phyloP scores from a whole-genome alignment of 2,888 invertebrate genomes.

The Dinocampus coccinellae region DNA sequence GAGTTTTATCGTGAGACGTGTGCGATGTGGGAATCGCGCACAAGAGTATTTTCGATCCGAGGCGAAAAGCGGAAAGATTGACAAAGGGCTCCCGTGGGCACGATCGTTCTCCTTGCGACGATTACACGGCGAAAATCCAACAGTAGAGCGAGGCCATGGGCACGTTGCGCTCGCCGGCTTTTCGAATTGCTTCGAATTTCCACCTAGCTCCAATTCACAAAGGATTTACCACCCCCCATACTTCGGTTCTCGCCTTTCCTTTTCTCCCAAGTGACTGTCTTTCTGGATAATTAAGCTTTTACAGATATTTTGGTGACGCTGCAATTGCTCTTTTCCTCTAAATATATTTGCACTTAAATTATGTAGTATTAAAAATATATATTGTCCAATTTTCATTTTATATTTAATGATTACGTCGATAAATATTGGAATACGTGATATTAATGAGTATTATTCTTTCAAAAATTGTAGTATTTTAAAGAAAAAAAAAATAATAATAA shows the following conservation, averaged over 20 bases:
- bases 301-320: background rate
- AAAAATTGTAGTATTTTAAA: no score
- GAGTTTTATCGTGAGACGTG: constrained; percentile 25
- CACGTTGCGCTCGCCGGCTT: constrained; percentile 10
- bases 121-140: constrained; percentile 49
- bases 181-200: constrained; percentile 48
- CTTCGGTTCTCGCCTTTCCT: background rate
- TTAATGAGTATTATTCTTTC: background rate
- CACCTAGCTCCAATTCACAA: constrained; percentile 28
- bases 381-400: background rate
- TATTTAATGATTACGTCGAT: background rate
- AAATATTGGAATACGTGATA: no score
- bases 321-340: background rate
- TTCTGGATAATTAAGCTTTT: constrained; percentile 27
- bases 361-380: background rate
- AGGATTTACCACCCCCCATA: constrained; percentile 1
- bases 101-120: constrained; percentile 57
- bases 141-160: constrained; percentile 37
- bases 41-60: constrained; percentile 38
- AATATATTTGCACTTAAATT: background rate
- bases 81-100: constrained; percentile 61
- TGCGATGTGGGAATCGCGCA: constrained; percentile 37
- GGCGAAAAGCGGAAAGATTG: constrained; percentile 45
- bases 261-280: constrained; percentile 16
- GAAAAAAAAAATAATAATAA: no score